Percentiles rank a stretch among this genome's conserved stretches.
phyloP scores from a whole-genome alignment of 1,140 invertebrate genomes.

The Teleogryllus occipitalis region DNA sequence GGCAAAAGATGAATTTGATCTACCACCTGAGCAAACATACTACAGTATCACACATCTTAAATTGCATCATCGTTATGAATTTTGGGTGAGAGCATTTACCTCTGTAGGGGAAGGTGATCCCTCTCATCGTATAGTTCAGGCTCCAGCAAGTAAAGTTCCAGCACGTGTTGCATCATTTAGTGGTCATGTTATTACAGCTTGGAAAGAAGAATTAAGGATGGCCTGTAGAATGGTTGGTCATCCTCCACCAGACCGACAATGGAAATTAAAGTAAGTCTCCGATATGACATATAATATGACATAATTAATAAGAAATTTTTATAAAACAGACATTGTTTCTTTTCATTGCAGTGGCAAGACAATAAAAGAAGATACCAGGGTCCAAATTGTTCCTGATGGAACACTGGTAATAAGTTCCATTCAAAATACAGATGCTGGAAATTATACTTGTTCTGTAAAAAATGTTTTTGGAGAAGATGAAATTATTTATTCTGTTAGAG shows the following conservation, averaged over 20 bases:
- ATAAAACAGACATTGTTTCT: not conserved
- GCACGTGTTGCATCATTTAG: conserved; percentile 33
- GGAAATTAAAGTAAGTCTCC: conserved; percentile 31
- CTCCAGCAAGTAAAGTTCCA: conserved; percentile 40
- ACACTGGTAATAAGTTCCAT: conserved; percentile 24
- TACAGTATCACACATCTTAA: conserved; percentile 58
- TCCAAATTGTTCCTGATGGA: conserved; percentile 27
- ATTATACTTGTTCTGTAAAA: conserved; percentile 36
- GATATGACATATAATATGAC: no score
- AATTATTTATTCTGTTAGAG: conserved; percentile 27
- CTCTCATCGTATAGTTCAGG: conserved; percentile 54
- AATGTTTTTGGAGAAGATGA: conserved; percentile 34
- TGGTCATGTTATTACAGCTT: conserved; percentile 26
- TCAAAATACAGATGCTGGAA: conserved; percentile 32
- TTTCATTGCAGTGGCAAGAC: conserved; percentile 15
- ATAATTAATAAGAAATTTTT: no score
- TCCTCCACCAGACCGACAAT: conserved; percentile 33
- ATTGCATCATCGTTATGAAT: conserved; percentile 50
- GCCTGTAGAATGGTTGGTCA: conserved; percentile 38
- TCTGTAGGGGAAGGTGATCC: conserved; percentile 65
- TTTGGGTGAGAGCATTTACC: conserved; percentile 71
- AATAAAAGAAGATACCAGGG: conserved; percentile 23
- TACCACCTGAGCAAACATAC: conserved; percentile 52
- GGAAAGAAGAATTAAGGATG: conserved; percentile 34
- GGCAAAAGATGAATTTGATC: conserved; percentile 17